Conservation (phyloP, 1,140 invertebrate species). For the Steinernema khuongi region DNA sequence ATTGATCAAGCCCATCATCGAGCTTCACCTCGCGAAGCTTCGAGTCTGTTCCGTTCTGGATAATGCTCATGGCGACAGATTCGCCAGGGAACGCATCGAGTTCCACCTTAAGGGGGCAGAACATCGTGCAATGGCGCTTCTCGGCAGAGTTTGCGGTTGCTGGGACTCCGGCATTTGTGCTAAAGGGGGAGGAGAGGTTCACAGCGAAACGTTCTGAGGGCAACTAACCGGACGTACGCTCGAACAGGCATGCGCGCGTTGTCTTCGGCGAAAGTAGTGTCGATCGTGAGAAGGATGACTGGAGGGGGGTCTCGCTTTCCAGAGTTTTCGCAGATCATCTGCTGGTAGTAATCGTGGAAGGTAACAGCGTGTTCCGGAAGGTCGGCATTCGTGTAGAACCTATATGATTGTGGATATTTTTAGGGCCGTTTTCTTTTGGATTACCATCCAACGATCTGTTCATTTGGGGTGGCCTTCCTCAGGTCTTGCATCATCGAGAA, state of each 20-base stretch:
- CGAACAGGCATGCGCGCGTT: conserved; percentile 44
- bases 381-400: conserved; percentile 53
- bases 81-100: conserved; percentile 54
- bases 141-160: conserved; percentile 26
- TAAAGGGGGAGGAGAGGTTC: conserved; percentile 27
- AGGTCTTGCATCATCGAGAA: conserved; percentile 45
- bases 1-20: conserved; percentile 46
- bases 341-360: conserved; percentile 53
- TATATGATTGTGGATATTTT: not conserved
- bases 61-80: conserved; percentile 44
- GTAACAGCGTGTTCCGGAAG: conserved; percentile 41
- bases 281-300: conserved; percentile 49
- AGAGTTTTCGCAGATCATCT: conserved; percentile 35
- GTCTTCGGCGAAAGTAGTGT: conserved; percentile 44
- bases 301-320: conserved; percentile 39
- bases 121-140: conserved; percentile 38
- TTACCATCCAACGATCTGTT: conserved; percentile 54
- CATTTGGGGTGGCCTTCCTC: conserved; percentile 49
- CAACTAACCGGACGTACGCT: conserved; percentile 42
- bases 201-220: not conserved
- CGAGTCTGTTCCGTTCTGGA: conserved; percentile 49
- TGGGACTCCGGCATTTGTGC: conserved; percentile 48
- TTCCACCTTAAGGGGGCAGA: conserved; percentile 46
- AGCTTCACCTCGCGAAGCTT: conserved; percentile 43
- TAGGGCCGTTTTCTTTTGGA: not conserved